Base-by-base conservation (phyloP, 2,113 vertebrate species). In the Carassius auratus region DNA sequence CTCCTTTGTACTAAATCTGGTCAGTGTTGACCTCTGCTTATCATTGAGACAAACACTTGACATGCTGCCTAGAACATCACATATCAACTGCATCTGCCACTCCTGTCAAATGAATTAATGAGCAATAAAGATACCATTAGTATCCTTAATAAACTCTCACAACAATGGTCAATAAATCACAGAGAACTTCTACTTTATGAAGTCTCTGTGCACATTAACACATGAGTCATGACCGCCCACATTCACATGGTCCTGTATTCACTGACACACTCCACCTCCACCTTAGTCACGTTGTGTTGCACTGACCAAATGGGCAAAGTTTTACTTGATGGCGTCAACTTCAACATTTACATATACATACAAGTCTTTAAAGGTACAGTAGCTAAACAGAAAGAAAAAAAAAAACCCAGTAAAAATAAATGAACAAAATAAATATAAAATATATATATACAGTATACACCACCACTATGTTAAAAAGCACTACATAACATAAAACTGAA, bases 61-160 rank as follows among this genome's bases (percentile, higher is more conserved):
- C 87, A 92, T 94, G 0, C 89, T 92, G 84, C 96, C 95, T 69
- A 97, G 90, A 42, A 92, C 69, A 52, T 96, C 95, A 0, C 95
- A 94, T 82, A 97, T 93, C 48, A 96, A 90, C 89, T 96, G 95
- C 92, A 97, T 94, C 91, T 95, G 96, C 48, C 95, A 89, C 78
- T 96, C 93, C 96, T 97, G 92, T 14, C 3, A 80, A 38, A 50
- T 1, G 15, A 78, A 76, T 30, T 42, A 48, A 62, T 59, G 57
- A 66, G 26, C 10, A 74, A 64, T 13, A 57, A 33, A 61, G 50
- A 86, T 19, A 79, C 15, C 0, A 48, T 48, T 12, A 5, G 5
- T 6, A 77, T 10, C 45, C 73, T 4, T 36, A 23, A 21, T 23
- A 38, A 23, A 71, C 64, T 78, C 23, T 78, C 23, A 84, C 21